These are phyloP conservation scores for Otocyon megalotis DNA, from an alignment of 2,113 vertebrate genomes.

Conservation along the genomic window DNA sequence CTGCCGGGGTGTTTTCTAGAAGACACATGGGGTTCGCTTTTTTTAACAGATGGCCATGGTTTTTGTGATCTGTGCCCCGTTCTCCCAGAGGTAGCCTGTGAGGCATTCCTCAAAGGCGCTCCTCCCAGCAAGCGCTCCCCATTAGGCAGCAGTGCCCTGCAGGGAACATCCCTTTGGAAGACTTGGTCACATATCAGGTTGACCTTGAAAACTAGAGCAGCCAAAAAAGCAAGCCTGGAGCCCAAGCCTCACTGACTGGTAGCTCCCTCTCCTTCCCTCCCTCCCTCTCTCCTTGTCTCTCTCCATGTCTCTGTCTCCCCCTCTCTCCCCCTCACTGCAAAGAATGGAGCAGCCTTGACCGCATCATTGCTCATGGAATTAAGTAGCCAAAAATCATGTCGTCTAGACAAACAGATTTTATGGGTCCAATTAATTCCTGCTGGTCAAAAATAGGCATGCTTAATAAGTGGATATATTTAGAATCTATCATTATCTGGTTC, in stretches of 20 bases:
- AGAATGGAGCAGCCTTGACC: background rate
- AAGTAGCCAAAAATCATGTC: constrained; percentile 66
- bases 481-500: constrained; percentile 72
- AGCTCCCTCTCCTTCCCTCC: background rate
- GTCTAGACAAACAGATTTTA: constrained; percentile 83
- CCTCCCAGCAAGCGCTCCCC: background rate
- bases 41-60: background rate
- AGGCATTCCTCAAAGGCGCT: background rate
- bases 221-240: background rate
- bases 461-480: constrained; percentile 78
- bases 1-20: background rate
- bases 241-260: too few relatives aligned
- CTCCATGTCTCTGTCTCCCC: background rate
- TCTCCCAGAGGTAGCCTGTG: background rate
- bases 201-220: background rate
- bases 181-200: background rate
- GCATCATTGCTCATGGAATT: constrained; percentile 17
- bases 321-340: background rate
- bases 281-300: background rate
- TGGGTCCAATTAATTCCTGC: constrained; percentile 75
- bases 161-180: background rate
- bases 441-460: constrained; percentile 53
- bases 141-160: background rate
- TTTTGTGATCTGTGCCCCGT: background rate
- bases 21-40: background rate